Evolutionary conservation across 2,888 invertebrate species (phyloP).

Genomic region (Synergus japonicus): DNA sequence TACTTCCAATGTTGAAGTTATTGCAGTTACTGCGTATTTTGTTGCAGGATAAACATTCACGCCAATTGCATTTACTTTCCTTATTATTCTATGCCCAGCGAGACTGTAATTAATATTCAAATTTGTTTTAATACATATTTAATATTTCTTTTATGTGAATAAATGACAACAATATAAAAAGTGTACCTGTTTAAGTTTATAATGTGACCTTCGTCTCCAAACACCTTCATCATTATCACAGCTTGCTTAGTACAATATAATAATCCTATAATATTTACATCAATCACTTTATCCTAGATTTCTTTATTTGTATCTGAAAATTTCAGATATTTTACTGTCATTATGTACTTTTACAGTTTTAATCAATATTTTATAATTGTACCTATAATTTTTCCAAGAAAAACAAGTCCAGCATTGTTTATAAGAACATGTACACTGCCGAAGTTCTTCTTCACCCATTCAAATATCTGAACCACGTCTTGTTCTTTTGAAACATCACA

Average conservation of each 20-base stretch:
- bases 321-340: too few relatives aligned
- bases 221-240: too few relatives aligned
- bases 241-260: too few relatives aligned
- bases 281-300: constrained; percentile 57
- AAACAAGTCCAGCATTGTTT: constrained; percentile 72
- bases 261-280: constrained; percentile 67
- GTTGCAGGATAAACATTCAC: constrained; percentile 80
- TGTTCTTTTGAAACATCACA: constrained; percentile 72
- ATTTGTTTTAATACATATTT: neutral
- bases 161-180: neutral
- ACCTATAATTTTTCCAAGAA: constrained; percentile 59
- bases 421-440: constrained; percentile 74
- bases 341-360: neutral
- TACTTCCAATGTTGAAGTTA: constrained; percentile 80
- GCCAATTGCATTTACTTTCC: constrained; percentile 65
- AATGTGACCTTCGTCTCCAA: constrained; percentile 61
- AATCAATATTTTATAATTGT: neutral
- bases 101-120: constrained; percentile 61
- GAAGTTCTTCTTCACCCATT: constrained; percentile 68
- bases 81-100: constrained; percentile 77
- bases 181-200: constrained; percentile 65
- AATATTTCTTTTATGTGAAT: too few relatives aligned
- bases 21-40: constrained; percentile 80
- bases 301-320: constrained; percentile 57
- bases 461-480: constrained; percentile 68